These are phyloP conservation scores for Okamejei kenojei DNA, from an alignment of 2,797 vertebrate species.

Conservation along the genomic window DNA sequence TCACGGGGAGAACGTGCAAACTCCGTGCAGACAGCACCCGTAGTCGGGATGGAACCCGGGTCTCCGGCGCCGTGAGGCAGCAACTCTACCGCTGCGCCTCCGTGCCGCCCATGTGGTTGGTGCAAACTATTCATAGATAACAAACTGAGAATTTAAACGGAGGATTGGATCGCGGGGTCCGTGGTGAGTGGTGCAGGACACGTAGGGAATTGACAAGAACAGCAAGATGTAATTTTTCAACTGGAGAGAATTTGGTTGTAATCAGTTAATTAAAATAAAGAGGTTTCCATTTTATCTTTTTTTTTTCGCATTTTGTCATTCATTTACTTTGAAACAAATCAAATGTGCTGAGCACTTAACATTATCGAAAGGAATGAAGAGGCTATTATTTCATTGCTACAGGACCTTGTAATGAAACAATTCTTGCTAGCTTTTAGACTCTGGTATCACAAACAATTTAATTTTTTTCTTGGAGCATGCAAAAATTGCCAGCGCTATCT, in stretches of 20 bases:
- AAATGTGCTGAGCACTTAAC: constrained; percentile 10
- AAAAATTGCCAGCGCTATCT: background rate
- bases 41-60: too few relatives aligned
- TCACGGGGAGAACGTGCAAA: too few relatives aligned
- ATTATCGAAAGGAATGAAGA: background rate
- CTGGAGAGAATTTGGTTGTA: background rate
- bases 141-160: background rate
- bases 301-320: background rate
- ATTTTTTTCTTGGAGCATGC: background rate
- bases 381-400: background rate
- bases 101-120: too few relatives aligned
- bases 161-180: too few relatives aligned
- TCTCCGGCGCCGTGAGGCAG: too few relatives aligned
- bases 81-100: too few relatives aligned
- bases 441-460: background rate
- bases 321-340: constrained; percentile 16
- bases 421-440: background rate
- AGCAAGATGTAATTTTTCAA: background rate
- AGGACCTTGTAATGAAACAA: background rate
- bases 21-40: too few relatives aligned
- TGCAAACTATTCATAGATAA: background rate
- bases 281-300: background rate
- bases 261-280: background rate
- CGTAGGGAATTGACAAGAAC: background rate
- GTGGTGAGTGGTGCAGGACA: background rate